Conservation (phyloP, 2,888 invertebrate species). For the Alloplasta piceator region DNA sequence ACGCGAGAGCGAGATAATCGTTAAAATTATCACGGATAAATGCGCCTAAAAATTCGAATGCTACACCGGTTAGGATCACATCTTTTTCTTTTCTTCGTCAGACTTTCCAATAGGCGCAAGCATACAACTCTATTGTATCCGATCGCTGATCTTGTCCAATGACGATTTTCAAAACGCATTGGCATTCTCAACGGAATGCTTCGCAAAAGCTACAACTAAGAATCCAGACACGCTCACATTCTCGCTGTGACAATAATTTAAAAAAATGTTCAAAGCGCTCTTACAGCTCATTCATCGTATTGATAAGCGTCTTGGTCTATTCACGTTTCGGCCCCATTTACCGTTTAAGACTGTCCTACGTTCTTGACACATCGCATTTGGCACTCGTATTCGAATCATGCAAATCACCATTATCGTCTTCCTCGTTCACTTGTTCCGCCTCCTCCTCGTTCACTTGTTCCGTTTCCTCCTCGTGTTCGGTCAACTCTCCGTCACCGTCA, state of each 20-base stretch:
- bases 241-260: too few relatives aligned
- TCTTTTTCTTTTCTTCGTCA: constrained; percentile 1
- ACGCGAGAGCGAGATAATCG: constrained; percentile 14
- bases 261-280: constrained; percentile 3
- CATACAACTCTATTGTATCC: constrained; percentile 11
- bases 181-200: too few relatives aligned
- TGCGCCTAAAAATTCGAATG: not conserved
- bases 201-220: not conserved
- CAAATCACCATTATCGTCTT: constrained; percentile 66
- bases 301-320: constrained; percentile 22
- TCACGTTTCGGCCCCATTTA: constrained; percentile 34
- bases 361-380: constrained; percentile 76
- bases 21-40: not conserved
- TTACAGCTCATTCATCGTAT: not conserved
- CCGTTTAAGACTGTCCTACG: constrained; percentile 61
- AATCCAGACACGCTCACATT: not conserved
- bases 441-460: constrained; percentile 62
- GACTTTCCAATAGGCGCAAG: constrained; percentile 40
- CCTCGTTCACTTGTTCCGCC: constrained; percentile 57
- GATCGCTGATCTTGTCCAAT: constrained; percentile 3
- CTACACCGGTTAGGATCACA: not conserved
- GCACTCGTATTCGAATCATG: constrained; percentile 76
- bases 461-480: constrained; percentile 53
- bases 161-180: not conserved
- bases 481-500: constrained; percentile 47